A percentile compares a stretch with the other conserved stretches of the same genome.
These are phyloP conservation scores for Stenotaenia linearis DNA, from an alignment of 2,888 invertebrate genomes.

Conservation along the genomic window DNA sequence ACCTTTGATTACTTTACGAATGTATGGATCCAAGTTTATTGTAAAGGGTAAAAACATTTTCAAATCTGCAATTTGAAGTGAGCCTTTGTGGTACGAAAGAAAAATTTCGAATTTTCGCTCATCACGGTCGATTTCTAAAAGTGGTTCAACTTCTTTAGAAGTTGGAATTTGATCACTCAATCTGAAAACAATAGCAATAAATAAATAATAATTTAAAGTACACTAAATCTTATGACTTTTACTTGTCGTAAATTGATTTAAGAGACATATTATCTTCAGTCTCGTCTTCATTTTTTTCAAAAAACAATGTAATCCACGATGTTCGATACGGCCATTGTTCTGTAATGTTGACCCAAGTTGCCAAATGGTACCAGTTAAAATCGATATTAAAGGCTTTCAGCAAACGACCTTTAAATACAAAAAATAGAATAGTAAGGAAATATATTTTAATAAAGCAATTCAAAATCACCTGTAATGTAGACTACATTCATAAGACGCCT, in stretches of 20 bases:
- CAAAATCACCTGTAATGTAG: conserved; percentile 73
- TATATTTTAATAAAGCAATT: not conserved
- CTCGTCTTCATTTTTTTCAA: conserved; percentile 79
- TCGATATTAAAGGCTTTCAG: conserved; percentile 98
- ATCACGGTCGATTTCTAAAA: conserved; percentile 88
- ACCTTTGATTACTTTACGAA: conserved; percentile 95
- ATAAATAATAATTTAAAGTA: not conserved
- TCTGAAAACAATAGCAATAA: conserved; percentile 37
- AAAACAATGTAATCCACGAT: conserved; percentile 94
- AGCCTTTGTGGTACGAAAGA: conserved; percentile 77
- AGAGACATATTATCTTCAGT: conserved; percentile 80
- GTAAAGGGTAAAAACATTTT: conserved; percentile 96
- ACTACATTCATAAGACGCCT: conserved; percentile 92
- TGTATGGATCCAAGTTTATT: conserved; percentile 95
- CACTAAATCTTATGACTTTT: conserved; percentile 45
- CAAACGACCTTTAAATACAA: conserved; percentile 66
- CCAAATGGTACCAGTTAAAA: conserved; percentile 97
- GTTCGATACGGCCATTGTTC: conserved; percentile 98
- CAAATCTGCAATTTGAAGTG: conserved; percentile 77
- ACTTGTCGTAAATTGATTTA: conserved; percentile 91
- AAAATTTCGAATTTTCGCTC: conserved; percentile 92
- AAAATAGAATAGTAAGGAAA: not conserved
- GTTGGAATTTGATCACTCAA: conserved; percentile 67
- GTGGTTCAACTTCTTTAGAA: conserved; percentile 78
- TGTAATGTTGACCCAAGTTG: conserved; percentile 96